Conservation (phyloP, 2,113 vertebrate species). For the Sinocyclocheilus rhinocerous region DNA sequence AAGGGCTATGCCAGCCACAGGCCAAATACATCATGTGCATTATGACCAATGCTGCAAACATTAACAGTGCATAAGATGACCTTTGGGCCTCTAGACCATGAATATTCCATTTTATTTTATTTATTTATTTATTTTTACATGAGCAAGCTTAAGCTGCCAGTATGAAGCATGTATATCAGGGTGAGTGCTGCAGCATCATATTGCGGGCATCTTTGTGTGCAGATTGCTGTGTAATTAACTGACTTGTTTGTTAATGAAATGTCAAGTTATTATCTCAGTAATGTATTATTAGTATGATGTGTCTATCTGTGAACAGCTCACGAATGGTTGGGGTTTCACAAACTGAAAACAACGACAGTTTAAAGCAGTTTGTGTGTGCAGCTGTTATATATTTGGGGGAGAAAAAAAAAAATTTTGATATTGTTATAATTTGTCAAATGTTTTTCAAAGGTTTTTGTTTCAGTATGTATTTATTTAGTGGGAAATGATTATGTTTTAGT, state of each 20-base stretch:
- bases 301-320: not conserved
- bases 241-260: not conserved
- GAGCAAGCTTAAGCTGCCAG: not conserved
- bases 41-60: not conserved
- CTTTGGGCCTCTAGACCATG: not conserved
- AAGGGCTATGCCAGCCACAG: not conserved
- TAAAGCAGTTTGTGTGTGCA: too few species aligned
- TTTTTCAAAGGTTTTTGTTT: too few species aligned
- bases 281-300: not conserved
- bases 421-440: too few species aligned
- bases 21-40: not conserved
- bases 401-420: too few species aligned
- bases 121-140: not conserved
- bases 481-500: not conserved
- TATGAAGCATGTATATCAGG: not conserved
- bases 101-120: not conserved
- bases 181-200: not conserved
- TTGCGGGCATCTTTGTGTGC: not conserved
- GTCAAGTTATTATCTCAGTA: not conserved
- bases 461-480: too few species aligned
- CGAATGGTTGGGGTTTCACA: not conserved
- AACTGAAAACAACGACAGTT: not conserved
- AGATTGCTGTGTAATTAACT: not conserved
- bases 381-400: too few species aligned
- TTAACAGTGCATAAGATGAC: not conserved